phyloP scores from a whole-genome alignment of 2,888 invertebrate species.

The Leptarthrus brevirostris region DNA sequence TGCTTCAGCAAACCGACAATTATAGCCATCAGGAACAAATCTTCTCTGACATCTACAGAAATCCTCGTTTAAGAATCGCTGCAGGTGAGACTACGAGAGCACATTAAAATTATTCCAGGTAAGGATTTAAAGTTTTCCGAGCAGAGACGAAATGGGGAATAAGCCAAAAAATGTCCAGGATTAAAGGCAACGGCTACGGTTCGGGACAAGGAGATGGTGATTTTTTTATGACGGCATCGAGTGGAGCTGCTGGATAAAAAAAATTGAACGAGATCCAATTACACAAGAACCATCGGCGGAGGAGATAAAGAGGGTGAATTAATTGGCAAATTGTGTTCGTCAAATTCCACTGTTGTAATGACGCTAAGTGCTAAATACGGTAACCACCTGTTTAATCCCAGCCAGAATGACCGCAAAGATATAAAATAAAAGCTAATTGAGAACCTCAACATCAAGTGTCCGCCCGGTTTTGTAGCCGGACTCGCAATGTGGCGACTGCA shows the following conservation, averaged over 20 bases:
- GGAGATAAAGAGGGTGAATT: conserved; percentile 33
- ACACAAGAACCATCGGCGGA: conserved; percentile 29
- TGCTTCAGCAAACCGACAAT: conserved; percentile 32
- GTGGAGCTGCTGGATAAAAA: neutral
- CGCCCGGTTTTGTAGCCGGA: neutral
- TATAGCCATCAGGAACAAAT: conserved; percentile 41
- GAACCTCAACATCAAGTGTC: conserved; percentile 15
- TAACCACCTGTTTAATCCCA: conserved; percentile 29
- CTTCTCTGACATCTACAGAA: conserved; percentile 41
- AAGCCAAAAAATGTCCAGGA: conserved; percentile 12
- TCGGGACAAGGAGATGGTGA: neutral
- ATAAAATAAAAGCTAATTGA: conserved; percentile 24
- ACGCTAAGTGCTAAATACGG: conserved; percentile 40
- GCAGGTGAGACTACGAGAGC: conserved; percentile 24
- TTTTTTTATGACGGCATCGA: conserved; percentile 5
- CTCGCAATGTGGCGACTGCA: too few relatives aligned
- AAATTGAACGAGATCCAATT: conserved; percentile 34
- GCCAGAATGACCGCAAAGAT: neutral
- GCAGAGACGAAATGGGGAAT: conserved; percentile 11
- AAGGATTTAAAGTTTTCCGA: neutral
- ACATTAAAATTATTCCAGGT: conserved; percentile 33
- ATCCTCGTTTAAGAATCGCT: conserved; percentile 42
- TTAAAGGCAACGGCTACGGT: neutral
- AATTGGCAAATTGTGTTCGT: conserved; percentile 39
- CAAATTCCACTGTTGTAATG: conserved; percentile 36